Evolutionary conservation across 2,113 vertebrate species (phyloP).

Genomic region (Hippocampus mohnikei): DNA sequence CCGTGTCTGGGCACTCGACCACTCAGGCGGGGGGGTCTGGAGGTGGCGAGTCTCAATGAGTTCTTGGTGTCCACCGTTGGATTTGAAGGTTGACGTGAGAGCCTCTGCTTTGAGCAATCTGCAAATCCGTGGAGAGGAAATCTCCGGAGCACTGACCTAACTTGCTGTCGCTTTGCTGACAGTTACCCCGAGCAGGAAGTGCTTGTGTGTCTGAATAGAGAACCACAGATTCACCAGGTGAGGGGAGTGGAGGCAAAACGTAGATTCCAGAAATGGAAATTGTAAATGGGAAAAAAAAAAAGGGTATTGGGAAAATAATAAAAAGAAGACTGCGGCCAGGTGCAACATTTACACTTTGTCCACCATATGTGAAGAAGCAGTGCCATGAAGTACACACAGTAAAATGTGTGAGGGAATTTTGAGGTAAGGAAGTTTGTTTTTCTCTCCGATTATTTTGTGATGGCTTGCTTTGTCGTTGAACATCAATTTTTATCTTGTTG

Average conservation of each 20-base stretch:
- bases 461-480: no score
- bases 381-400: no score
- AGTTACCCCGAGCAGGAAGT: constrained; percentile 60
- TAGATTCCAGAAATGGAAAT: no score
- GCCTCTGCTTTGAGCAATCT: constrained; percentile 32
- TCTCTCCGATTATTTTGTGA: no score
- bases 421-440: no score
- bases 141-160: constrained; percentile 63
- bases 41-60: constrained; percentile 47
- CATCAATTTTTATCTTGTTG: no score
- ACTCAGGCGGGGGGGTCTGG: constrained; percentile 66
- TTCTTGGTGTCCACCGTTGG: constrained; percentile 35
- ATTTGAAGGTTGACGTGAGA: constrained; percentile 32
- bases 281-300: no score
- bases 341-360: no score
- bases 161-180: constrained; percentile 35
- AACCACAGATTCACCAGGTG: constrained; percentile 61
- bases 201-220: constrained; percentile 48
- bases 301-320: no score
- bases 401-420: no score
- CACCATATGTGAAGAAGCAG: no score
- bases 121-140: constrained; percentile 51
- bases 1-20: constrained; percentile 59
- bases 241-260: neutral
- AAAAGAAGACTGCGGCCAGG: no score